A percentile compares a stretch with the other conserved stretches of the same genome.
Evolutionary conservation across 2,113 vertebrate species (phyloP).

Genomic region (Herpailurus yagouaroundi): DNA sequence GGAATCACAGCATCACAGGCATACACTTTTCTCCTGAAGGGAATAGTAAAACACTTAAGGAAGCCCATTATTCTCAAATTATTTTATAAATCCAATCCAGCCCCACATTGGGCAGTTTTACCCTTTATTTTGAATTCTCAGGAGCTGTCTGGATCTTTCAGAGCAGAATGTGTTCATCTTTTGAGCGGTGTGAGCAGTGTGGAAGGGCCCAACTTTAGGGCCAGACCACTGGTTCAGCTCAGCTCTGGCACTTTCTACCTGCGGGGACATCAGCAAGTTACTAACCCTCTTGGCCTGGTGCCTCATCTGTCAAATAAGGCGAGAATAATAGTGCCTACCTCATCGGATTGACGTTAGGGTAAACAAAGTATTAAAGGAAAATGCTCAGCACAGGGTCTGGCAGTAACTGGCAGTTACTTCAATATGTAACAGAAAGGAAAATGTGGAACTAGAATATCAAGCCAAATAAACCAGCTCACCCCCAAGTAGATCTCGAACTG

Average conservation of each 20-base stretch:
- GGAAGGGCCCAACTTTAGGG: neutral
- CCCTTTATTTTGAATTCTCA: neutral
- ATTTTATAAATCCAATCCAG: neutral
- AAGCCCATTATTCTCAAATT: neutral
- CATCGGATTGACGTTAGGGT: neutral
- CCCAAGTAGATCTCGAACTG: neutral
- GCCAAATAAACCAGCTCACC: neutral
- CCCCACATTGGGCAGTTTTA: fast-evolving
- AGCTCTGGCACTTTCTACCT: neutral
- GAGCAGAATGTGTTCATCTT: neutral
- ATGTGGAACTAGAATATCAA: neutral
- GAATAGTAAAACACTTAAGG: neutral
- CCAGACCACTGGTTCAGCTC: neutral
- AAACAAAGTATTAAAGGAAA: neutral
- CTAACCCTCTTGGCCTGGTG: neutral
- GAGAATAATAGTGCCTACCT: neutral
- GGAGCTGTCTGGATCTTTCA: neutral
- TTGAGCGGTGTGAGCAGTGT: neutral
- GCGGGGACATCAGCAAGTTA: neutral
- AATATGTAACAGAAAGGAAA: neutral
- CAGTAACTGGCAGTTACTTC: neutral
- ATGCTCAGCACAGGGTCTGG: neutral
- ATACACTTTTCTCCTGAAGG: neutral
- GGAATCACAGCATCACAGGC: neutral
- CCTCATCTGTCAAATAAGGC: neutral